phyloP scores from a whole-genome alignment of 2,888 invertebrate genomes.

The Ferrisia virgata region DNA sequence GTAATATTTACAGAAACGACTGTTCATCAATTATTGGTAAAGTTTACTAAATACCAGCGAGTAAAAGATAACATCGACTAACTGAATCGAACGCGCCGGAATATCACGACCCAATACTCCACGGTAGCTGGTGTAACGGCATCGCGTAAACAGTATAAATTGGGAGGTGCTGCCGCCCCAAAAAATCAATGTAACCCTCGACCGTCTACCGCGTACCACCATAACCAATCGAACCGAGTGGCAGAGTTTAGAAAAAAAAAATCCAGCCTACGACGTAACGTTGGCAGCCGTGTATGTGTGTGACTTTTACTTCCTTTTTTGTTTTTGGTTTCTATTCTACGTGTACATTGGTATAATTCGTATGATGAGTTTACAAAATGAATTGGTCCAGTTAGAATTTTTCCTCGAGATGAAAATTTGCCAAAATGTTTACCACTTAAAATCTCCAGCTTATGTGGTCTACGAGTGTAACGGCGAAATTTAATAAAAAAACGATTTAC shows the following conservation, averaged over 20 bases:
- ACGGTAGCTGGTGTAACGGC: slow-evolving; percentile 35
- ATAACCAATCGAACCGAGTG: slow-evolving; percentile 36
- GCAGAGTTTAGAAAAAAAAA: background rate
- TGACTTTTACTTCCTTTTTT: background rate
- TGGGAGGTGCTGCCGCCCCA: slow-evolving; percentile 43
- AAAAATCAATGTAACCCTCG: slow-evolving; percentile 42
- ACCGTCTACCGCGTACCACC: background rate
- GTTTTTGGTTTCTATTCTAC: background rate
- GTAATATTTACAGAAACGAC: slow-evolving; percentile 8
- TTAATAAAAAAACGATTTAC: background rate
- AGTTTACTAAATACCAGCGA: slow-evolving; percentile 16
- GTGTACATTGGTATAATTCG: too few relatives aligned
- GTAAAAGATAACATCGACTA: slow-evolving; percentile 3
- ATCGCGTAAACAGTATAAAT: slow-evolving; percentile 40
- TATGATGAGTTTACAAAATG: background rate
- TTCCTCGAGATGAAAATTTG: background rate
- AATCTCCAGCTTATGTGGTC: background rate
- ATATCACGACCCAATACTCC: slow-evolving; percentile 28
- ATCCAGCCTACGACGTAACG: background rate
- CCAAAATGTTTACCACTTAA: background rate
- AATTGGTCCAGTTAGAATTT: too few relatives aligned
- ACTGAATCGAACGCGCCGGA: slow-evolving; percentile 33
- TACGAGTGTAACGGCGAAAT: background rate
- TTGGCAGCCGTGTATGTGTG: background rate
- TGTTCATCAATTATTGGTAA: slow-evolving; percentile 18